Base-by-base conservation (phyloP, 2,888 invertebrate species). In the Monoplex corrugatus region DNA sequence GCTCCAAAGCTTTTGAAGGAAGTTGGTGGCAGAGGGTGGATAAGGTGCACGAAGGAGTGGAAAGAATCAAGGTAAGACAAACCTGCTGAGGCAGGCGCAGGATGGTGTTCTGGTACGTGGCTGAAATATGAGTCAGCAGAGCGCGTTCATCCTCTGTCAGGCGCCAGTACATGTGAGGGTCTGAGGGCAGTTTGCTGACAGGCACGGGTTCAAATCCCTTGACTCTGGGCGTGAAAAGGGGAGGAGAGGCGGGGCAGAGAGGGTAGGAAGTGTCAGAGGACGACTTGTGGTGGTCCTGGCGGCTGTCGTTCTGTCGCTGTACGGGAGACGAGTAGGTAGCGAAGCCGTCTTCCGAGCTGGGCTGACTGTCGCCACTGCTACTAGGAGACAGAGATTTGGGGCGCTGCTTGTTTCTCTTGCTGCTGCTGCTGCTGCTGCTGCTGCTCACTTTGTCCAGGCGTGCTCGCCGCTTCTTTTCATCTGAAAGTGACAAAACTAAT, bases 361-460 rank as follows among this genome's bases (percentile, higher is more conserved):
- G 44, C n/a, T 40, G 86, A n/a, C 92, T 84, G 0, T 90, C 50
- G 10, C 85, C 83, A 45, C 57, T 68, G 5, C 57, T 68, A 82
- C 43, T 45, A 45, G 78, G 68, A 45, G 86, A 38, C 35, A 89
- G 90, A 80, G 78, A 80, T 5, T 13, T 16, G 38, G 84, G 57
- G 1, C 2, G 19, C 68, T 6, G 57, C 38, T 1, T 19, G 35
- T 6, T 16, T 35, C 10, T 97, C 95, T 23, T n/a, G 43, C 72
- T 28, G 63, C 10, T 5, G 38, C 28, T 40, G 35, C 23, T 3
- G 35, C 23, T 16, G 75, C 75, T 16, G 75, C 0, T 8, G 75
- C 28, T 40, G 78, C 43, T 98, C 89, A 98, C 98, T 96, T 98
- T 99, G 89, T 97, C 97, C 90, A 98, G 97, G 95, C 99, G 98